Evolutionary conservation across 2,113 vertebrate genomes (phyloP).

Genomic region (Orcinus orca): DNA sequence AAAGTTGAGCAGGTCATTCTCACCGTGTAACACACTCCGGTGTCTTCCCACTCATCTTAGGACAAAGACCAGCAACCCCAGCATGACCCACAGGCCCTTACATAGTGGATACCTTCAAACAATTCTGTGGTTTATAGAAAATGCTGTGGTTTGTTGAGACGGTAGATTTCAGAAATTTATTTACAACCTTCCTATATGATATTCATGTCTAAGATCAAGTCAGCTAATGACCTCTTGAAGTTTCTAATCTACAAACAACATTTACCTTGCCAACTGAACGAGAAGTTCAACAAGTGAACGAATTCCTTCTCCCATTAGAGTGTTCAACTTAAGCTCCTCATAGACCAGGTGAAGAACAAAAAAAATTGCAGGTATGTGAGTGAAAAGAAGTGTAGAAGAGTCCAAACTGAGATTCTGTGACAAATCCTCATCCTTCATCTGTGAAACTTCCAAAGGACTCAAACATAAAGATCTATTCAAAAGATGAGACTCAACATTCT

Average conservation of each 20-base stretch:
- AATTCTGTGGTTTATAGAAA: neutral
- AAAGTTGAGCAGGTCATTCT: neutral
- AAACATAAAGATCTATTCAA: constrained; percentile 84
- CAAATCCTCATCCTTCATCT: constrained; percentile 78
- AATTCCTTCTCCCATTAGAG: constrained; percentile 91
- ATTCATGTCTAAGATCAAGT: neutral
- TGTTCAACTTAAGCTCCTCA: constrained; percentile 95
- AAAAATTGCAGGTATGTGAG: constrained; percentile 94
- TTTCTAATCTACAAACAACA: neutral
- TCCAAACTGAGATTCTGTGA: constrained; percentile 87
- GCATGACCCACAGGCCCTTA: neutral
- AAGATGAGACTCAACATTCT: constrained; percentile 87
- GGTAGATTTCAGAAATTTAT: neutral
- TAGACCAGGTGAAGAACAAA: constrained; percentile 96
- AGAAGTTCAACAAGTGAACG: constrained; percentile 91
- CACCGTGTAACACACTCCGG: neutral
- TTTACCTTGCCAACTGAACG: constrained; percentile 95
- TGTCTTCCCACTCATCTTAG: neutral
- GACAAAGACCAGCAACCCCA: neutral
- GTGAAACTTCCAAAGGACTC: constrained; percentile 75
- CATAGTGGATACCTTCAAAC: neutral
- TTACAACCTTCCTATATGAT: neutral
- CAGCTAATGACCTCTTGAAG: neutral
- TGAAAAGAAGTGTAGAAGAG: constrained; percentile 92
- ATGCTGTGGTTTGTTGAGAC: neutral